A percentile compares a stretch with the other conserved stretches of the same genome.
Conservation (phyloP, 2,888 invertebrate genomes). For the Archips xylosteana region DNA sequence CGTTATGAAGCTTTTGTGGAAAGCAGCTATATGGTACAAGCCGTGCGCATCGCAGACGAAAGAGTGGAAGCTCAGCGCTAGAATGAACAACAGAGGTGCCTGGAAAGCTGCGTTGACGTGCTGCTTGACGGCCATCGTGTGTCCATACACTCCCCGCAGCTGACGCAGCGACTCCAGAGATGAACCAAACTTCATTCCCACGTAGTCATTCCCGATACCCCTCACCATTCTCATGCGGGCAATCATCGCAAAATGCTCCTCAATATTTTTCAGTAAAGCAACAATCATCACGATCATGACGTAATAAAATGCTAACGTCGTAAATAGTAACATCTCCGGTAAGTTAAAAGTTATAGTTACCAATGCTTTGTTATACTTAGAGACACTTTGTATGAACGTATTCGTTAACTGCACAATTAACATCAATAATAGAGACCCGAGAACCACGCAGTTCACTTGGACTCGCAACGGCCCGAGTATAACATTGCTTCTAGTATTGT, state of each 20-base stretch:
- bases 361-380: constrained; percentile 22
- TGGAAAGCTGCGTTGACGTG: constrained; percentile 38
- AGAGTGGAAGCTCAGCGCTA: constrained; percentile 34
- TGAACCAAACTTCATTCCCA: not conserved
- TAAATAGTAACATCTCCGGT: constrained; percentile 37
- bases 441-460: constrained; percentile 23
- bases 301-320: constrained; percentile 26
- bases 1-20: constrained; percentile 10
- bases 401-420: not conserved
- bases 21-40: constrained; percentile 38
- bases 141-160: constrained; percentile 30
- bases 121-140: constrained; percentile 18
- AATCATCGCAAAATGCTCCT: constrained; percentile 17
- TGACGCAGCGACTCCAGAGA: not conserved
- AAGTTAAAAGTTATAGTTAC: constrained; percentile 26
- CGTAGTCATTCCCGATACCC: not conserved
- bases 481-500: not conserved
- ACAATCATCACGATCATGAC: constrained; percentile 35
- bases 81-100: constrained; percentile 29
- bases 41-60: constrained; percentile 36
- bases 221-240: not conserved
- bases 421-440: constrained; percentile 7
- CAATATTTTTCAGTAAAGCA: constrained; percentile 38
- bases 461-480: constrained; percentile 20
- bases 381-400: not conserved